Percentiles rank a stretch among this genome's conserved stretches.
Conservation (phyloP, 2,113 vertebrate species). For the Athene noctua region DNA sequence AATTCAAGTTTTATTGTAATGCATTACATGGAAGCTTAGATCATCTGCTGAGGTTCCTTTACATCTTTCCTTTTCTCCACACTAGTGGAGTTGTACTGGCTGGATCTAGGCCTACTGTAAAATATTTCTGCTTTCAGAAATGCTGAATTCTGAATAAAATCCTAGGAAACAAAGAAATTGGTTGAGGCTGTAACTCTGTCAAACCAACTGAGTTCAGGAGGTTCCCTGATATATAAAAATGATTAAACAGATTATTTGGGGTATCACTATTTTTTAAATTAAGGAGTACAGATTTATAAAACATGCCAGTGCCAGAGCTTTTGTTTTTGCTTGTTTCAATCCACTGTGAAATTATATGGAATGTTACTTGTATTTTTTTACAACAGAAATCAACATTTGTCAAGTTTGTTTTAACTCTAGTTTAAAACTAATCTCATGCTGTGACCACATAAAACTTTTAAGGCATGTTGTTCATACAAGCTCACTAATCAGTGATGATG, state of each 20-base stretch:
- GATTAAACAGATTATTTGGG: neutral
- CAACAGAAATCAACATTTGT: neutral
- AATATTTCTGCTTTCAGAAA: neutral
- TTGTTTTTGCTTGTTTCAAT: neutral
- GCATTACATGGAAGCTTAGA: neutral
- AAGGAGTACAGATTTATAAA: neutral
- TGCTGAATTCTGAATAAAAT: neutral
- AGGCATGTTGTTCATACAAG: neutral
- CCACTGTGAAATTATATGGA: neutral
- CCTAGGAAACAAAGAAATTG: neutral
- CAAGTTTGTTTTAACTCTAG: neutral
- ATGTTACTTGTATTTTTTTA: neutral
- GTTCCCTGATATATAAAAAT: neutral
- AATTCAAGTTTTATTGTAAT: conserved; percentile 39
- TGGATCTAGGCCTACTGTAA: neutral
- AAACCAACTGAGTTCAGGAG: neutral
- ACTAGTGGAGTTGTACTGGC: neutral
- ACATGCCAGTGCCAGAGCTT: neutral
- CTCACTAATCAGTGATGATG: neutral
- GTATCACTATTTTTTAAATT: neutral
- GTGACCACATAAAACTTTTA: neutral
- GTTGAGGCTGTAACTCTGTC: neutral
- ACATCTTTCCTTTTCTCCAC: neutral
- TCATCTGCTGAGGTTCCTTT: neutral
- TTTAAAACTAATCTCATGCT: neutral